phyloP scores from a whole-genome alignment of 2,888 invertebrate genomes.

The Parnassius glacialis region DNA sequence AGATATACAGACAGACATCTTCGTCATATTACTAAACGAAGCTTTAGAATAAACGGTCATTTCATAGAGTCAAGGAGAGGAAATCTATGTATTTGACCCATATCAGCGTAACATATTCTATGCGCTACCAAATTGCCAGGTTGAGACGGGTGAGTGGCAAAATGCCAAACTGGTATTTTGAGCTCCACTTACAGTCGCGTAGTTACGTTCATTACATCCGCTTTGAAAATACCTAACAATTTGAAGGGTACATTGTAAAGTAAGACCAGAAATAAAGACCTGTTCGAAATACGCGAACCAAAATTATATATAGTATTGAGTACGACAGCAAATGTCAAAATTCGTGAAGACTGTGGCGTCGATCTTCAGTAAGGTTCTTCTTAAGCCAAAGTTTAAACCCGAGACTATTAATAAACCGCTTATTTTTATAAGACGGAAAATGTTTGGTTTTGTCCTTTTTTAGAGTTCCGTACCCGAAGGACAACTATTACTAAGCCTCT shows the following conservation, averaged over 20 bases:
- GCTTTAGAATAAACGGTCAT: slow-evolving; percentile 8
- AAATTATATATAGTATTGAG: no score
- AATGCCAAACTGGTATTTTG: slow-evolving; percentile 25
- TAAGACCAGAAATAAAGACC: neutral
- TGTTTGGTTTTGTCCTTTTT: no score
- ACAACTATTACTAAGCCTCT: no score
- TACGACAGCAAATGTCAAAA: no score
- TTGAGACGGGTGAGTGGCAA: slow-evolving; percentile 31
- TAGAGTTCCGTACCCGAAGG: no score
- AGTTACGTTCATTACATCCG: slow-evolving; percentile 31
- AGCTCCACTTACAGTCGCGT: slow-evolving; percentile 26
- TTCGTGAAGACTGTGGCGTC: no score
- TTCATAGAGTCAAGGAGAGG: slow-evolving; percentile 1
- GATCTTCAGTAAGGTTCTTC: no score
- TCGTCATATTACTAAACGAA: neutral
- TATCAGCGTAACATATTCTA: slow-evolving; percentile 24
- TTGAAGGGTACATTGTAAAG: slow-evolving; percentile 26
- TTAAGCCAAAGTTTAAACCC: no score
- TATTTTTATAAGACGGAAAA: no score
- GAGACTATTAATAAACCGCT: no score
- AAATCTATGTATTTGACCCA: slow-evolving; percentile 25
- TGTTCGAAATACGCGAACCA: no score
- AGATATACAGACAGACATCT: no score
- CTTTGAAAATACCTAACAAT: slow-evolving; percentile 20
- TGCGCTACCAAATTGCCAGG: slow-evolving; percentile 28